Conservation (phyloP, 2,888 invertebrate species). For the Lucinisca nassula region DNA sequence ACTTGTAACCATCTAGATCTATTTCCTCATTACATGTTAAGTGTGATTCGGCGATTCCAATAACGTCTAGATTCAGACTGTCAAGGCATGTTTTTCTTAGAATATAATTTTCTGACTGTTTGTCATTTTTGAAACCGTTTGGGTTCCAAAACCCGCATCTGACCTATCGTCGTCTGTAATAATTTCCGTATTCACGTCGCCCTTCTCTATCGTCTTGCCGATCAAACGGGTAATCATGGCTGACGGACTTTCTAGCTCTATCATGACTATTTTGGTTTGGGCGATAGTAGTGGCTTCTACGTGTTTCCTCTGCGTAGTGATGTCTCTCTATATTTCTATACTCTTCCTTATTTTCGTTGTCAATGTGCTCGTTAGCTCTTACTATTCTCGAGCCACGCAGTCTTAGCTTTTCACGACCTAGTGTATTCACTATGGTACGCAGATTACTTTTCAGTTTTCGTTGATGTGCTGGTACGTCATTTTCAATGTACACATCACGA, state of each 20-base stretch:
- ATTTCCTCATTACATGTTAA: slow-evolving; percentile 10
- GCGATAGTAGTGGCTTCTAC: too few relatives aligned
- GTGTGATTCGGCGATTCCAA: slow-evolving; percentile 36
- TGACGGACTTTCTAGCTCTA: too few relatives aligned
- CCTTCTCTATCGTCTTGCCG: too few relatives aligned
- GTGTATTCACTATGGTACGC: background rate
- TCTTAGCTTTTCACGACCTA: background rate
- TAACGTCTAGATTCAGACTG: slow-evolving; percentile 23
- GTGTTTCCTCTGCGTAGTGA: too few relatives aligned
- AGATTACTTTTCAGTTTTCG: background rate
- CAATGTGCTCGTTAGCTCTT: background rate
- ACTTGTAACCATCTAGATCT: slow-evolving; percentile 15
- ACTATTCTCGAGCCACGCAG: background rate
- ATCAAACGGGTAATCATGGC: too few relatives aligned
- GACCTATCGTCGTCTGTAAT: too few relatives aligned
- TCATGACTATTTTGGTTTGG: too few relatives aligned
- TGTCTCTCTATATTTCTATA: too few relatives aligned
- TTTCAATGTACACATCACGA: background rate
- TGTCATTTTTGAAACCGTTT: background rate
- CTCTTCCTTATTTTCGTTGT: too few relatives aligned
- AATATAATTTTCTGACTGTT: slow-evolving; percentile 17
- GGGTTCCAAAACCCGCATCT: background rate
- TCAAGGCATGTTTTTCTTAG: background rate
- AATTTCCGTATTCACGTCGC: too few relatives aligned
- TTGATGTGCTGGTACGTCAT: background rate